Evolutionary conservation across 2,113 vertebrate species (phyloP).

Genomic region (Melanerpes aurifrons): DNA sequence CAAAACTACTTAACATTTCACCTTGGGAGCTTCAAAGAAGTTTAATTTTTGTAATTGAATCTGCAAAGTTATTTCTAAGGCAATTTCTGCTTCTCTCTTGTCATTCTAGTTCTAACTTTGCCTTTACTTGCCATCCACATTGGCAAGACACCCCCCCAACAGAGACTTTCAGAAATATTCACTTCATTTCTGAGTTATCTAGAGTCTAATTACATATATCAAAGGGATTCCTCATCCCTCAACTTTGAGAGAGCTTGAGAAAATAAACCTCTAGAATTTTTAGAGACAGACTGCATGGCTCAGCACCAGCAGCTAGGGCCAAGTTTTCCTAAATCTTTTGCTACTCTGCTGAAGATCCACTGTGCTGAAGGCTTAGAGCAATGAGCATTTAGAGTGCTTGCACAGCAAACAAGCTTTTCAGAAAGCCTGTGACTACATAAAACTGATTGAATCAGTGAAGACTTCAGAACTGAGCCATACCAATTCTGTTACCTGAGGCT

Average conservation of each 20-base stretch:
- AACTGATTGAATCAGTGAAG: background rate
- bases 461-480: background rate
- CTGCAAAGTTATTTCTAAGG: background rate
- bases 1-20: background rate
- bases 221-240: background rate
- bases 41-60: background rate
- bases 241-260: background rate
- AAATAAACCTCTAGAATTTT: background rate
- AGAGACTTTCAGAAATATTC: background rate
- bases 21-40: background rate
- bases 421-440: background rate
- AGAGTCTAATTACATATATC: background rate
- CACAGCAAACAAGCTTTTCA: background rate
- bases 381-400: background rate
- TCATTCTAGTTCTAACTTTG: background rate
- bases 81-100: background rate
- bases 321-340: background rate
- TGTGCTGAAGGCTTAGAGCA: background rate
- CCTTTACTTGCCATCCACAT: background rate
- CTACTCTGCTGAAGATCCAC: background rate
- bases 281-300: background rate
- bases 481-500: slow-evolving; percentile 15
- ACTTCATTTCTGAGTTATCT: background rate
- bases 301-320: background rate
- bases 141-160: background rate